phyloP scores from a whole-genome alignment of 2,888 invertebrate genomes.

The Andrena camellia region DNA sequence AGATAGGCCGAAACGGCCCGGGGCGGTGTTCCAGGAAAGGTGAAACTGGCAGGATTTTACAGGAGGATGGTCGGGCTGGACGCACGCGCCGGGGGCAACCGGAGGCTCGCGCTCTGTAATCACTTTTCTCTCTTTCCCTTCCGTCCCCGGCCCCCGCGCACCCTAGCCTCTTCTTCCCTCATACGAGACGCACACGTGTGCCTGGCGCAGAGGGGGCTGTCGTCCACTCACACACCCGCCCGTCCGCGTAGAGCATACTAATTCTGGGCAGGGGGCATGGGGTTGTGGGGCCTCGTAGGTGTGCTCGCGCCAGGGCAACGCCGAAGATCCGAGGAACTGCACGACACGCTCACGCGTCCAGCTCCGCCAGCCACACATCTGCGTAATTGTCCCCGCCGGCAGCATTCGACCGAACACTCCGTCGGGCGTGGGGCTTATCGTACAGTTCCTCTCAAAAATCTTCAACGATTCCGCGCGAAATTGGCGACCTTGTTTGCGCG shows the following conservation, averaged over 20 bases:
- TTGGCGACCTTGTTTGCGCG: background rate
- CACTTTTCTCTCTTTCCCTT: conserved; percentile 76
- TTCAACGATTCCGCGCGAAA: background rate
- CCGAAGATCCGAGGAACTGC: conserved; percentile 60
- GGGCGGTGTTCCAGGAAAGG: conserved; percentile 70
- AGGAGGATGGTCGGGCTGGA: conserved; percentile 76
- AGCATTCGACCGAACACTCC: conserved; percentile 77
- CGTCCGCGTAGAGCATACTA: conserved; percentile 77
- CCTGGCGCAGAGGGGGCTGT: conserved; percentile 56
- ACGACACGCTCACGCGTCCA: conserved; percentile 76
- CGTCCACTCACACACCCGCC: conserved; percentile 56
- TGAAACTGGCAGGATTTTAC: conserved; percentile 69
- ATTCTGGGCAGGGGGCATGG: conserved; percentile 74
- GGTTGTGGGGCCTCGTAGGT: conserved; percentile 70
- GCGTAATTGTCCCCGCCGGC: conserved; percentile 85
- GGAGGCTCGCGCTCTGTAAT: conserved; percentile 84
- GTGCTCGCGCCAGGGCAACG: conserved; percentile 56
- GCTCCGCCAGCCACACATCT: conserved; percentile 81
- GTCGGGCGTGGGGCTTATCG: conserved; percentile 70
- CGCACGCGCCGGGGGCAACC: conserved; percentile 85
- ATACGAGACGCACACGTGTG: conserved; percentile 67
- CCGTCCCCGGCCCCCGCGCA: background rate
- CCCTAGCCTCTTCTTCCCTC: conserved; percentile 26
- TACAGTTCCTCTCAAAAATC: conserved; percentile 73
- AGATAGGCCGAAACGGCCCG: conserved; percentile 65